Evolutionary conservation across 2,888 invertebrate genomes (phyloP).

Genomic region (Catotricha subobsoleta): DNA sequence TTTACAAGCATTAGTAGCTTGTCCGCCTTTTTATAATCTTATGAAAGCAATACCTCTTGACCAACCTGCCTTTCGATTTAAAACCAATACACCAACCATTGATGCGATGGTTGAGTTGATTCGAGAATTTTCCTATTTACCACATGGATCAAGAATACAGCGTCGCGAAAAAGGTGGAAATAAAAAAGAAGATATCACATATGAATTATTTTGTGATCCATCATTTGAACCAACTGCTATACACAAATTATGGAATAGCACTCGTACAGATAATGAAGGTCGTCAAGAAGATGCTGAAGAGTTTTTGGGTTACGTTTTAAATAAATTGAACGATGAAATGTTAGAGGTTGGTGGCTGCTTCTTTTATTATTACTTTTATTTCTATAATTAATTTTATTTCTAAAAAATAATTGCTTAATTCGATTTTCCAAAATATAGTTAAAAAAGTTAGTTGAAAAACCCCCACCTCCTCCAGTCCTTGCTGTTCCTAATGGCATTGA

Average conservation of each 20-base stretch:
- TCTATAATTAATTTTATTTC: background rate
- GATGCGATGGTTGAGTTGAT: slow-evolving; percentile 77
- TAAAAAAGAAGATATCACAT: slow-evolving; percentile 28
- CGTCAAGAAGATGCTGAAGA: slow-evolving; percentile 96
- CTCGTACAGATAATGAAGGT: slow-evolving; percentile 62
- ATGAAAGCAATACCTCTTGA: slow-evolving; percentile 57
- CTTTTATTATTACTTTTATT: background rate
- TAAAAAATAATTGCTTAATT: background rate
- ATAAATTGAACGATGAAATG: slow-evolving; percentile 94
- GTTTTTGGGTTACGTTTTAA: slow-evolving; percentile 80
- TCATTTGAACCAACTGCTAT: slow-evolving; percentile 82
- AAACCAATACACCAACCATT: slow-evolving; percentile 62
- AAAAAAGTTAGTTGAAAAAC: slow-evolving; percentile 40
- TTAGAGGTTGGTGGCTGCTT: slow-evolving; percentile 44
- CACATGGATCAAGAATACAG: slow-evolving; percentile 34
- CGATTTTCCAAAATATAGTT: slow-evolving; percentile 26
- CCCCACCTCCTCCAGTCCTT: slow-evolving; percentile 22
- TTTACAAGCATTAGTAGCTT: slow-evolving; percentile 80
- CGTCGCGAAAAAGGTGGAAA: slow-evolving; percentile 26
- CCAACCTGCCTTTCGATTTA: slow-evolving; percentile 30
- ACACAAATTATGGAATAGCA: slow-evolving; percentile 63
- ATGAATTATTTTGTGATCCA: slow-evolving; percentile 50
- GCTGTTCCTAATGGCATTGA: slow-evolving; percentile 29
- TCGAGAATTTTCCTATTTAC: slow-evolving; percentile 55
- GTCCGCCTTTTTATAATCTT: slow-evolving; percentile 89